Percentiles rank a stretch among this genome's conserved stretches.
Evolutionary conservation across 2,888 invertebrate species (phyloP).

Genomic region (Drosophila robusta): DNA sequence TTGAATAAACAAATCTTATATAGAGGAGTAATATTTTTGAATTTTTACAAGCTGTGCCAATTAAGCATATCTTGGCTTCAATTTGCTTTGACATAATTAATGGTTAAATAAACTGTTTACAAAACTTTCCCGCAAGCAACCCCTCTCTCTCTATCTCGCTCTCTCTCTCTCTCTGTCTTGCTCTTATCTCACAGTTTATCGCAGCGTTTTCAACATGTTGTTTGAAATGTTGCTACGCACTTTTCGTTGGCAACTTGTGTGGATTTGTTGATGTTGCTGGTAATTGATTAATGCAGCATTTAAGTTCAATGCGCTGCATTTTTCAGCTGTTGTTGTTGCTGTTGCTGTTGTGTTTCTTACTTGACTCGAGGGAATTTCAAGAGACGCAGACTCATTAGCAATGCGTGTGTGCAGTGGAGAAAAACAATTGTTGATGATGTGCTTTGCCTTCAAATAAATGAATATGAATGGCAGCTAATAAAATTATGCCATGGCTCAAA

Average conservation of each 20-base stretch:
- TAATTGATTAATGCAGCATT: conserved; percentile 14
- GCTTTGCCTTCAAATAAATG: conserved; percentile 66
- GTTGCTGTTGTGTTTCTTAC: conserved; percentile 5
- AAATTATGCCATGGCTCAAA: conserved; percentile 65
- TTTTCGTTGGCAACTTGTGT: conserved; percentile 27
- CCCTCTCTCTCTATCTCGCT: no score
- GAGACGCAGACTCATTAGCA: conserved; percentile 17
- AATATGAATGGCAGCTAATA: conserved; percentile 73
- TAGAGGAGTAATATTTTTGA: background rate
- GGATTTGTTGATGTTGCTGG: conserved; percentile 24
- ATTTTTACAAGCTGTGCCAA: background rate
- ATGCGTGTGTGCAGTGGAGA: conserved; percentile 24
- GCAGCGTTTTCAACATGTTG: conserved; percentile 33
- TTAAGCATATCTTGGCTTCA: background rate
- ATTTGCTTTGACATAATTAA: conserved; percentile 12
- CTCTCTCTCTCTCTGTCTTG: background rate
- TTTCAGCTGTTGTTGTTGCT: conserved; percentile 25
- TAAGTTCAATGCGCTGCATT: conserved; percentile 66
- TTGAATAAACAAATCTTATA: no score
- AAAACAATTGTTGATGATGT: conserved; percentile 31
- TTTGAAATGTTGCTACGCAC: conserved; percentile 39
- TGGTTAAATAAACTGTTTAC: background rate
- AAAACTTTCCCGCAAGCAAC: background rate
- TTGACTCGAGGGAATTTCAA: background rate
- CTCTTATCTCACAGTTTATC: background rate